A percentile compares a stretch with the other conserved stretches of the same genome.
These are phyloP conservation scores for Ommatoiulus sabulosus DNA, from an alignment of 2,888 invertebrate genomes.

Conservation along the genomic window DNA sequence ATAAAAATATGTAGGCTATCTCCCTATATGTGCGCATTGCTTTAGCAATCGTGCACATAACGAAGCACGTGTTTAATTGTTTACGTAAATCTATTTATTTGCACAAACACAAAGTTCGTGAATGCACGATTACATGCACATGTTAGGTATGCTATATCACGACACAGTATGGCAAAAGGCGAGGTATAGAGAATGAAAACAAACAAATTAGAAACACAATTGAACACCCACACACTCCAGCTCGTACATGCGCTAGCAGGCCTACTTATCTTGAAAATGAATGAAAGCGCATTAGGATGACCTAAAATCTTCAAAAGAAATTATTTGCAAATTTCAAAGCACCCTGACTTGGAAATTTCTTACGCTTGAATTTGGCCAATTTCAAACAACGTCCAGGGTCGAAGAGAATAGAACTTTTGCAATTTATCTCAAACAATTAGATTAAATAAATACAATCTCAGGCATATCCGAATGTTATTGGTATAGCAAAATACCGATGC, in stretches of 20 bases:
- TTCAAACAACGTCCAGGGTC: not conserved
- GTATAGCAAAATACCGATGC: no score
- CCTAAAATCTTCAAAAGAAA: slow-evolving; percentile 4
- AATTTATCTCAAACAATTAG: not conserved
- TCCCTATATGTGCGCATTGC: not conserved
- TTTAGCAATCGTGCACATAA: not conserved
- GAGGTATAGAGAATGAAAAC: not conserved
- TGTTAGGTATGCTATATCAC: not conserved
- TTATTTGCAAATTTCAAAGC: slow-evolving; percentile 17
- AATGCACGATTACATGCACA: slow-evolving; percentile 6
- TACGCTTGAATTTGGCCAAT: not conserved
- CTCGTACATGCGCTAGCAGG: not conserved
- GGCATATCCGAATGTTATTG: no score
- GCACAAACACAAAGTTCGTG: not conserved
- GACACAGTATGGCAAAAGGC: not conserved
- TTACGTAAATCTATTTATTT: not conserved
- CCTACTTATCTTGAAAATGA: slow-evolving; percentile 25
- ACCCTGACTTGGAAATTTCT: not conserved
- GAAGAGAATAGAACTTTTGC: not conserved
- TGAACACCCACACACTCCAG: slow-evolving; percentile 22
- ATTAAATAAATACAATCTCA: not conserved
- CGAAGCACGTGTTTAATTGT: slow-evolving; percentile 12
- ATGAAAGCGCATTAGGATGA: slow-evolving; percentile 15
- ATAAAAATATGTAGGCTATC: not conserved
- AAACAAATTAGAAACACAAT: slow-evolving; percentile 8